Conservation (phyloP, 2,888 invertebrate genomes). For the Hemaris fuciformis region DNA sequence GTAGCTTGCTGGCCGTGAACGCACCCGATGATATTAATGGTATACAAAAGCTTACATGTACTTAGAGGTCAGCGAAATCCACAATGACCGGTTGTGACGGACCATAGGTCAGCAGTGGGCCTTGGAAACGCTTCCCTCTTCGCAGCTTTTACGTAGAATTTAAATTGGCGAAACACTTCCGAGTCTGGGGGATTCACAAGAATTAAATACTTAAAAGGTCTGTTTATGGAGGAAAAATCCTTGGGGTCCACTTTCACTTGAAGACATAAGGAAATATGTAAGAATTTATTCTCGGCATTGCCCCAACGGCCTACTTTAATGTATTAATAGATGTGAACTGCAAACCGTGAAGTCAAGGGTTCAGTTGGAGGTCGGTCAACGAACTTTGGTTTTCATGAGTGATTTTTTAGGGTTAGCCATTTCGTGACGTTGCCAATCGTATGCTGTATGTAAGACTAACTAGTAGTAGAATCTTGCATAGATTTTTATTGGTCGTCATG, state of each 20-base stretch:
- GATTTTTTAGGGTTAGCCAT: background rate
- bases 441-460: too few relatives aligned
- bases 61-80: background rate
- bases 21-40: background rate
- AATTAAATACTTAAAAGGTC: background rate
- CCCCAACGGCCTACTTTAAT: too few relatives aligned
- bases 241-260: background rate
- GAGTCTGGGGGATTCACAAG: background rate
- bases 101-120: background rate
- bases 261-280: background rate
- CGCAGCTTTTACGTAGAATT: background rate
- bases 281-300: background rate
- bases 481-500: too few relatives aligned
- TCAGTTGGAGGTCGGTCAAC: background rate
- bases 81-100: background rate
- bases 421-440: background rate
- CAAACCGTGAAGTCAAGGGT: background rate
- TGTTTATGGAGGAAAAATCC: background rate
- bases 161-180: background rate
- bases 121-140: background rate
- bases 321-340: background rate
- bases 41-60: background rate
- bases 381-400: background rate
- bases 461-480: too few relatives aligned
- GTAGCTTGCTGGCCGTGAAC: background rate